These are phyloP conservation scores for Drosophila suboccidentalis DNA, from an alignment of 2,888 invertebrate species.

Conservation along the genomic window DNA sequence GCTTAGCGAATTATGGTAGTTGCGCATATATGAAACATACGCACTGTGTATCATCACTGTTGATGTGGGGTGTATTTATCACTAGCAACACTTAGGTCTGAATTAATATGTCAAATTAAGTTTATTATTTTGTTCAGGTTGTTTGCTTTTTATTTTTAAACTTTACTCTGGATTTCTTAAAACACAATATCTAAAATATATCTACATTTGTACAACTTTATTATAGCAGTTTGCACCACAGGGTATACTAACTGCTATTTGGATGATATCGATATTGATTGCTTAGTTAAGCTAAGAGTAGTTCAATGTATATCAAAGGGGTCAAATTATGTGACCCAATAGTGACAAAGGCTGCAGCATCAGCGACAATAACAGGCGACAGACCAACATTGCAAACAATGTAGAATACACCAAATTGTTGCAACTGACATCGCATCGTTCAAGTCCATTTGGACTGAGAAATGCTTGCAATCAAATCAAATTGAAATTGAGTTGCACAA, in stretches of 20 bases:
- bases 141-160: too few species aligned
- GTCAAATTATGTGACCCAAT: constrained; percentile 54
- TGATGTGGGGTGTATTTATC: too few species aligned
- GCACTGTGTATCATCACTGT: not conserved
- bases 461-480: constrained; percentile 74
- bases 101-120: too few species aligned
- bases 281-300: constrained; percentile 15
- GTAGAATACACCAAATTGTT: constrained; percentile 69
- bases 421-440: constrained; percentile 52
- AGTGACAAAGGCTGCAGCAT: constrained; percentile 22
- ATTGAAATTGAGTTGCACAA: constrained; percentile 71
- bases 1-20: too few species aligned
- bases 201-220: not conserved
- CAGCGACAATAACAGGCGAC: constrained; percentile 21
- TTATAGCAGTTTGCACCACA: not conserved
- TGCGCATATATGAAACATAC: not conserved
- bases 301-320: constrained; percentile 26
- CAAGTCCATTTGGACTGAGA: constrained; percentile 28
- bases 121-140: too few species aligned
- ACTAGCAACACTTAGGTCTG: too few species aligned
- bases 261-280: constrained; percentile 65
- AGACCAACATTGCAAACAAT: constrained; percentile 69
- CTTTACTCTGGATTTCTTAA: too few species aligned
- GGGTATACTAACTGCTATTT: constrained; percentile 60
- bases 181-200: too few species aligned